phyloP scores from a whole-genome alignment of 2,888 invertebrate species.

The Heliconius ethilla region DNA sequence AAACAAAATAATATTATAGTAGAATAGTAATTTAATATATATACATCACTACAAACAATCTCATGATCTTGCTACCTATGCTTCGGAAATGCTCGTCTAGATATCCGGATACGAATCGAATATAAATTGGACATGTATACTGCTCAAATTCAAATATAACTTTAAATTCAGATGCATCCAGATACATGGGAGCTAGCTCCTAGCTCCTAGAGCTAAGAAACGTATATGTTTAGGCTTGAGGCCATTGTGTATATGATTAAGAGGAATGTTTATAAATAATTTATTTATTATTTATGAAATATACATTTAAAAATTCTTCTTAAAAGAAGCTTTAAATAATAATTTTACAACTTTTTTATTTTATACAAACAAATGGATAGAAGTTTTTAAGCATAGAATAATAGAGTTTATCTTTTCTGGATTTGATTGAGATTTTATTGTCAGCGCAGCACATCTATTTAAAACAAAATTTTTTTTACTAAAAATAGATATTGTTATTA shows the following conservation, averaged over 20 bases:
- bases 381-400: no score
- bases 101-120: constrained; percentile 11
- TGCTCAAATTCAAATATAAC: constrained; percentile 14
- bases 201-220: neutral
- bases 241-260: neutral
- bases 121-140: constrained; percentile 18
- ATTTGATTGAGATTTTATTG: no score
- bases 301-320: no score
- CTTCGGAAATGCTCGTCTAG: neutral
- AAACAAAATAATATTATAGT: neutral
- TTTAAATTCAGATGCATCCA: constrained; percentile 11
- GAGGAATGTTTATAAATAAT: no score
- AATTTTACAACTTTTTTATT: no score
- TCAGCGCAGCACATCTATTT: no score
- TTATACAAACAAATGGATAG: no score
- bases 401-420: no score
- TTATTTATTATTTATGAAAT: neutral
- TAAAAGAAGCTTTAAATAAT: no score
- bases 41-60: neutral
- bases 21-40: neutral
- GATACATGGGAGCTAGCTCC: neutral
- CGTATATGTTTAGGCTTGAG: neutral
- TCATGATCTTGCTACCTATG: neutral
- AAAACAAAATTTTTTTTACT: no score
- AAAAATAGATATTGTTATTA: no score